A percentile compares a stretch with the other conserved stretches of the same genome.
These are phyloP conservation scores for Microplitis deprimator DNA, from an alignment of 2,888 invertebrate species.

Conservation along the genomic window DNA sequence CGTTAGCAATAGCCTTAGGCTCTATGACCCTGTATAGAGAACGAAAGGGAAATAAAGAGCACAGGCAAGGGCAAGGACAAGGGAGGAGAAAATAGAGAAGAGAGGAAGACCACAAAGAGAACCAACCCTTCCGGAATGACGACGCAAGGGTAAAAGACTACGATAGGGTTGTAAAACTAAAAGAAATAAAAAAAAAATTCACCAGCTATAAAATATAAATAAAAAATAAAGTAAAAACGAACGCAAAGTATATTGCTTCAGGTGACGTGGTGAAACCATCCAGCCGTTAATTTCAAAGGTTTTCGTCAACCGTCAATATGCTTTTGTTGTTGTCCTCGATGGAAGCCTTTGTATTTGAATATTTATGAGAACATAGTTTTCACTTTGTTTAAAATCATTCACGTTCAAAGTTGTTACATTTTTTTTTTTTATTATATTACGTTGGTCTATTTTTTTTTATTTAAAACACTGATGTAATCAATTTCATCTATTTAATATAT, in stretches of 20 bases:
- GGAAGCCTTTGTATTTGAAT: constrained; percentile 24
- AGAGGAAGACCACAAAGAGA: constrained; percentile 33
- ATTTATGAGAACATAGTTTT: constrained; percentile 31
- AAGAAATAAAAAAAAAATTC: constrained; percentile 23
- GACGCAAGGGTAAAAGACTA: constrained; percentile 22
- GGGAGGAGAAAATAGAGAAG: background rate
- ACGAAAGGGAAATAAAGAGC: background rate
- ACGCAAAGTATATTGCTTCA: constrained; percentile 29
- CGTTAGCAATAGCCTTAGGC: constrained; percentile 29
- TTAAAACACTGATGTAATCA: background rate
- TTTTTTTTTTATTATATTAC: background rate
- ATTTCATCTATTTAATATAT: background rate
- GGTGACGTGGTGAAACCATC: constrained; percentile 38
- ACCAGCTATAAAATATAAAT: constrained; percentile 13
- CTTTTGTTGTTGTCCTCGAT: constrained; percentile 30
- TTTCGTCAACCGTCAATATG: constrained; percentile 33
- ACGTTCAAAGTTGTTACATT: background rate
- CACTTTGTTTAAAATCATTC: background rate
- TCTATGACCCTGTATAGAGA: constrained; percentile 3
- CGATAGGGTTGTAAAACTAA: constrained; percentile 15
- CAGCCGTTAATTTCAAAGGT: constrained; percentile 34
- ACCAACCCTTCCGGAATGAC: constrained; percentile 23
- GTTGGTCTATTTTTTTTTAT: background rate
- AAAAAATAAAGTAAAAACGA: constrained; percentile 21
- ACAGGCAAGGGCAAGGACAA: background rate